Conservation (phyloP, 92 coral and sea anemone species). For the Palythoa heliodiscus region DNA sequence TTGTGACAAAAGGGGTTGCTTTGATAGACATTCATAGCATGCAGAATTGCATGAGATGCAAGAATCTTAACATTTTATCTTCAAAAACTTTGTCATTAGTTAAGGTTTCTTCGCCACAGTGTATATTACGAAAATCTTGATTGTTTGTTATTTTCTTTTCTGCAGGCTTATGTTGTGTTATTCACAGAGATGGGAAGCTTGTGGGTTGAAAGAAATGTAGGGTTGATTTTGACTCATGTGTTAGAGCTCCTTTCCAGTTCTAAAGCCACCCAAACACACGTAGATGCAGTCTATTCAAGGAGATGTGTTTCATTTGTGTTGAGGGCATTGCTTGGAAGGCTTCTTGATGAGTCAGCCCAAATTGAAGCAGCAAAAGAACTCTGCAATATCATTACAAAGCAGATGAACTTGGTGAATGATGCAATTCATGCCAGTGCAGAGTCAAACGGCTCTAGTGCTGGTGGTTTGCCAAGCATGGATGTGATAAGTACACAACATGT, state of each 20-base stretch:
- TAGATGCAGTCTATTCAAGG: conserved; percentile 97
- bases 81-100: no score
- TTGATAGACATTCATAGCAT: no score
- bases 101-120: neutral
- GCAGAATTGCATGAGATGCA: no score
- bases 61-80: no score
- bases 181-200: conserved; percentile 98
- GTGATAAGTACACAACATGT: conserved; percentile 94
- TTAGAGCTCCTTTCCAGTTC: conserved; percentile 92
- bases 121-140: neutral
- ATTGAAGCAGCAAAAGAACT: conserved; percentile 93
- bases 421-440: conserved; percentile 72
- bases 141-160: neutral
- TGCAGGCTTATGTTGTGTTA: conserved; percentile 88
- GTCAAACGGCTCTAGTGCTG: conserved; percentile 45
- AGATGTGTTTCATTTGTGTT: conserved; percentile 92
- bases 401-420: conserved; percentile 84
- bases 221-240: conserved; percentile 84
- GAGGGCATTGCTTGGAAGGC: conserved; percentile 88
- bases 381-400: conserved; percentile 82
- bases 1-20: no score
- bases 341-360: conserved; percentile 96
- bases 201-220: conserved; percentile 91
- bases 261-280: conserved; percentile 97
- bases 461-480: conserved; percentile 79